Evolutionary conservation across 2,888 invertebrate species (phyloP), one percentile per base, ranked within the genome.

Genomic region (Lasioglossum oenotherae): DNA sequence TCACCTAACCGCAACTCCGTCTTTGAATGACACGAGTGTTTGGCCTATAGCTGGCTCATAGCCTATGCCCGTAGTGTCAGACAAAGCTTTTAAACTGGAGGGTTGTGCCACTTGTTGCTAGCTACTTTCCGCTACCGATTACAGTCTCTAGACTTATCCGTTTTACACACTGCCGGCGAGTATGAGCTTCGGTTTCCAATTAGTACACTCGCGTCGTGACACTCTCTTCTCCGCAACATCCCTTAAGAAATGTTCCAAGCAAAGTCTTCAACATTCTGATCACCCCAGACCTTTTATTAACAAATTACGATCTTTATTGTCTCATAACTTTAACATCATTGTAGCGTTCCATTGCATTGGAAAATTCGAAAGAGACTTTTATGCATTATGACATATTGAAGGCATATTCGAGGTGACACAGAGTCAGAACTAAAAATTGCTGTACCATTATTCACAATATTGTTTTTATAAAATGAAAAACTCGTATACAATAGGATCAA

Each of bases 71-170:
- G 49, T 31, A 53, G 23, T 46, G 53, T 35, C n/a, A 35, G 67
- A 49, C 78, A 74, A 84, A 78, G 84, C 78, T 87, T 81, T 80
- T 53, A 82, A 79, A 84, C 72, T 72, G 84, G 73, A 78, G 77
- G 82, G 84, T 80, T 84, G 74, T 75, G 76, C 87, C 89, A 89
- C 89, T 89, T 89, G 89, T 89, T 89, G 89, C 89, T 89, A 78
- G 74, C 82, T 84, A 84, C 87, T 89, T 78, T 88, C 64, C 73
- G 81, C 82, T 72, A 53, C 79, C 82, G 88, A 87, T 87, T 87
- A 87, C 80, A 87, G 80, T 74, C 81, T 83, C 75, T 86, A 87
- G 78, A 87, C 76, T 53, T 81, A 71, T 53, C 67, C 76, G 79
- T 53, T 67, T 27, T 64, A 38, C 49, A 77, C 84, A 83, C 69